Evolutionary conservation across 1,140 invertebrate species (phyloP).

Genomic region (Bombus pyrosoma): DNA sequence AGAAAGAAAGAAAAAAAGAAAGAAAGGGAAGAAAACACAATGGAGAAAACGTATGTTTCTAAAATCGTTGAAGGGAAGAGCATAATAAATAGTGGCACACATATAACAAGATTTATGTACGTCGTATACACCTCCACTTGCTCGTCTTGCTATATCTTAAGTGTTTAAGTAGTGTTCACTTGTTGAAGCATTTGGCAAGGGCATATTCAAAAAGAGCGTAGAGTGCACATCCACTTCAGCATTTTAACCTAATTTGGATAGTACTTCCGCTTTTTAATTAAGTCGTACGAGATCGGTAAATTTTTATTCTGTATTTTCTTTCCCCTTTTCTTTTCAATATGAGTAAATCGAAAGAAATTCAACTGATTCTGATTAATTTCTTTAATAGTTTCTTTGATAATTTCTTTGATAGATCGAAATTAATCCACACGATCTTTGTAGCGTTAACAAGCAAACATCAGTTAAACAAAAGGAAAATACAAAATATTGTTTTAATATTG

Average conservation of each 20-base stretch:
- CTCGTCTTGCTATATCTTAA: neutral
- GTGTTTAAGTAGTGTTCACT: neutral
- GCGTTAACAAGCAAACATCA: neutral
- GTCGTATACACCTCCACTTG: neutral
- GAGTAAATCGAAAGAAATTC: neutral
- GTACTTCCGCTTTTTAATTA: neutral
- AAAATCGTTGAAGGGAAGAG: neutral
- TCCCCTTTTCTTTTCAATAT: neutral
- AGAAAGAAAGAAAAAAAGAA: neutral
- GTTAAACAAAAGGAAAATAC: neutral
- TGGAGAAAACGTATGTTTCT: neutral
- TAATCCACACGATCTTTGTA: neutral
- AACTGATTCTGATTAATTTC: neutral
- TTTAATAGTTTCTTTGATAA: neutral
- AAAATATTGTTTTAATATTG: neutral
- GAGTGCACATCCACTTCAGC: too few relatives aligned
- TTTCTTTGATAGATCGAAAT: neutral
- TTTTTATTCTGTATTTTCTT: neutral
- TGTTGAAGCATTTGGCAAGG: neutral
- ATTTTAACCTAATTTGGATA: neutral
- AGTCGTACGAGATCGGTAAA: neutral
- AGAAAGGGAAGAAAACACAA: neutral
- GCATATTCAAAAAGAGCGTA: neutral
- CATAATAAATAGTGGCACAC: neutral
- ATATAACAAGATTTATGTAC: too few relatives aligned